Evolutionary conservation across 2,888 invertebrate genomes (phyloP).

Genomic region (Heliconius erato): DNA sequence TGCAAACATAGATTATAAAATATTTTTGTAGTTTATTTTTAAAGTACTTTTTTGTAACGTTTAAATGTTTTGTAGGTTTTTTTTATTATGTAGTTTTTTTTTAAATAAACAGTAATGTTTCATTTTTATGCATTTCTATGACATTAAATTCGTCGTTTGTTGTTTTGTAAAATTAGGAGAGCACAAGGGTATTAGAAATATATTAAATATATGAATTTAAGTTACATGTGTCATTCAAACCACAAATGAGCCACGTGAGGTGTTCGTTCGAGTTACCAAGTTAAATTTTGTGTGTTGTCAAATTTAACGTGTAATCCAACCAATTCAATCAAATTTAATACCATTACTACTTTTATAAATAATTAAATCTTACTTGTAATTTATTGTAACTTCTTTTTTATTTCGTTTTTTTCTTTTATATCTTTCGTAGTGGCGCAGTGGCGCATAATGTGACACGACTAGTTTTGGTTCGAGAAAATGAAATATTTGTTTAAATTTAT

Average conservation of each 20-base stretch:
- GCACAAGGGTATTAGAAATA: neutral
- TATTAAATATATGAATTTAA: neutral
- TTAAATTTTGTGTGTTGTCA: slow-evolving; percentile 58
- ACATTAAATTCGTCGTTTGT: neutral
- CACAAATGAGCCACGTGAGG: slow-evolving; percentile 40
- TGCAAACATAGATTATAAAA: slow-evolving; percentile 13
- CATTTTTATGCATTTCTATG: too few relatives aligned
- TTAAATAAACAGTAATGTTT: neutral
- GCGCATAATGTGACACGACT: too few relatives aligned
- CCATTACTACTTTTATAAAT: neutral
- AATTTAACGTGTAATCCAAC: slow-evolving; percentile 66
- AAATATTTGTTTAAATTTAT: too few relatives aligned
- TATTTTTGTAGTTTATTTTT: neutral
- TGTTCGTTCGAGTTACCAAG: slow-evolving; percentile 34
- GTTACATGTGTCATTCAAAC: slow-evolving; percentile 13
- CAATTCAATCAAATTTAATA: slow-evolving; percentile 57
- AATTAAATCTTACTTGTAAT: neutral
- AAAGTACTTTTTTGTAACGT: neutral
- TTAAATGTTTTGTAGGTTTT: neutral
- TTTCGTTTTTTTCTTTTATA: neutral
- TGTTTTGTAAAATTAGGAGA: neutral
- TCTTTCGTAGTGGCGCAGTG: too few relatives aligned
- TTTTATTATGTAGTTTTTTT: slow-evolving; percentile 2
- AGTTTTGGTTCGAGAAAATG: too few relatives aligned
- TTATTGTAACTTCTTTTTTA: neutral